phyloP scores from a whole-genome alignment of 1,140 invertebrate genomes.

The Pygmarrhopalites habei region DNA sequence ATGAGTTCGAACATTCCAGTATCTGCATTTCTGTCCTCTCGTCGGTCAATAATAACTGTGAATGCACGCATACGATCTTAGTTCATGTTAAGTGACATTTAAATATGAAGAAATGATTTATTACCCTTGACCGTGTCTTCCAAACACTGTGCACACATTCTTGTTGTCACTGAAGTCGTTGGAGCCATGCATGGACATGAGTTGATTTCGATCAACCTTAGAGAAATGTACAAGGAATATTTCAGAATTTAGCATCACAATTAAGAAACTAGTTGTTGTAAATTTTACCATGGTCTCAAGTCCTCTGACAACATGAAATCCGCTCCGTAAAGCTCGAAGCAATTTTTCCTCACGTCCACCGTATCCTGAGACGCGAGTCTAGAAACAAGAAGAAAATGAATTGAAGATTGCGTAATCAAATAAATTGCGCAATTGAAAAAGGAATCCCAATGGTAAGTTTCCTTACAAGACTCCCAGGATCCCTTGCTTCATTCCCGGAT shows the following conservation, averaged over 20 bases:
- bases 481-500: slow-evolving; percentile 81
- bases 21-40: slow-evolving; percentile 65
- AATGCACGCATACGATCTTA: no score
- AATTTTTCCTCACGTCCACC: slow-evolving; percentile 77
- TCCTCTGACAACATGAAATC: slow-evolving; percentile 80
- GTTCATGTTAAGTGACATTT: no score
- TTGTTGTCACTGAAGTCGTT: slow-evolving; percentile 77
- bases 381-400: slow-evolving; percentile 74
- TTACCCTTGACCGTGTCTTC: slow-evolving; percentile 89
- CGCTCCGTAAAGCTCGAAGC: slow-evolving; percentile 87
- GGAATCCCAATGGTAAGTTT: no score
- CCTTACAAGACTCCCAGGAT: slow-evolving; percentile 67
- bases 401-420: slow-evolving; percentile 9
- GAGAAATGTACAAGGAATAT: no score
- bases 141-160: slow-evolving; percentile 75
- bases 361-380: slow-evolving; percentile 69
- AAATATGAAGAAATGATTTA: no score
- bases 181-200: slow-evolving; percentile 83
- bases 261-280: no score
- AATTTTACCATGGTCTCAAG: slow-evolving; percentile 73
- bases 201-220: slow-evolving; percentile 88
- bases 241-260: no score
- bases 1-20: slow-evolving; percentile 79
- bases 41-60: slow-evolving; percentile 77
- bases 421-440: no score